These are phyloP conservation scores for Nineta flava DNA, from an alignment of 2,888 invertebrate species.

Conservation along the genomic window DNA sequence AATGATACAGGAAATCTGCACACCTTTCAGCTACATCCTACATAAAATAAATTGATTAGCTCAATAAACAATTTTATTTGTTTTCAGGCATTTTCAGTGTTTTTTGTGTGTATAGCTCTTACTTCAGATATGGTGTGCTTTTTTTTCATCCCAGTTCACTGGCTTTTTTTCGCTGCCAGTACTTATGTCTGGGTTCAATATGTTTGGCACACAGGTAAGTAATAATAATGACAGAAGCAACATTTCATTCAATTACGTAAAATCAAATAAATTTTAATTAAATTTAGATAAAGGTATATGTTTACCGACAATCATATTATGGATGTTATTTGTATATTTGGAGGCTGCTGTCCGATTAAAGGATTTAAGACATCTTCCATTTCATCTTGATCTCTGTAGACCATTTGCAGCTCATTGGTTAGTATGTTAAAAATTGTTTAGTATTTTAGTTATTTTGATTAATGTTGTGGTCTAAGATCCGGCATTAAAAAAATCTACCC, in stretches of 20 bases:
- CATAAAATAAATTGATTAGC: no score
- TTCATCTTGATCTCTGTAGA: slow-evolving; percentile 77
- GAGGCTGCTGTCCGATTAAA: slow-evolving; percentile 80
- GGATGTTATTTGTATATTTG: slow-evolving; percentile 87
- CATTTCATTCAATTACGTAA: background rate
- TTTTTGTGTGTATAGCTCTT: slow-evolving; percentile 94
- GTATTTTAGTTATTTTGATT: background rate
- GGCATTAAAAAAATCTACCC: no score
- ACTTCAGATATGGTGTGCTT: slow-evolving; percentile 98
- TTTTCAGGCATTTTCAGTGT: slow-evolving; percentile 89
- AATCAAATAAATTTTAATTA: background rate
- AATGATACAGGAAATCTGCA: no score
- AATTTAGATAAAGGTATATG: slow-evolving; percentile 57
- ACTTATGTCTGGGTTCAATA: slow-evolving; percentile 99
- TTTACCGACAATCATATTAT: slow-evolving; percentile 83
- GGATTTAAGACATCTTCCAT: slow-evolving; percentile 67
- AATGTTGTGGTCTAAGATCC: no score
- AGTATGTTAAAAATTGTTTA: slow-evolving; percentile 19
- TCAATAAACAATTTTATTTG: background rate
- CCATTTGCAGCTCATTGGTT: slow-evolving; percentile 95
- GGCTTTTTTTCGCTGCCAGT: slow-evolving; percentile 94
- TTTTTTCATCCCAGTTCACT: slow-evolving; percentile 96
- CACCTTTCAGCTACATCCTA: no score
- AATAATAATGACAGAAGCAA: background rate
- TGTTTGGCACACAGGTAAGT: slow-evolving; percentile 88